Conservation (phyloP, 2,113 vertebrate species). For the Forbesichthys agassizii region DNA sequence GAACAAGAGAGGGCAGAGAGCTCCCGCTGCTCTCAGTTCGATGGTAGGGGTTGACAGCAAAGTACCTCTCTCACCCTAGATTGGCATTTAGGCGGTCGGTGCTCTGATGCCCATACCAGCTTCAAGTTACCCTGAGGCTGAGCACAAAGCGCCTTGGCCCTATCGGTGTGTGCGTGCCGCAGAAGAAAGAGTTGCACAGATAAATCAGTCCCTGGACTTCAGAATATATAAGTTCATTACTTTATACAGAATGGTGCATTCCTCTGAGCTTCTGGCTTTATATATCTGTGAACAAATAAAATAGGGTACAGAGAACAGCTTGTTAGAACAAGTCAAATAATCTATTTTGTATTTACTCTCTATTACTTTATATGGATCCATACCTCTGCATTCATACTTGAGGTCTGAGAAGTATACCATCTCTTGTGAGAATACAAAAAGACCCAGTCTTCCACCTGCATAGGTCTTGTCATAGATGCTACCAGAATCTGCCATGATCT, state of each 20-base stretch:
- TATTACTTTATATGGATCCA: constrained; percentile 26
- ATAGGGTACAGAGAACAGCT: constrained; percentile 1
- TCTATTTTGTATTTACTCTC: neutral
- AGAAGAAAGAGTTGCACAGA: constrained; percentile 81
- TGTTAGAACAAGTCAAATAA: neutral
- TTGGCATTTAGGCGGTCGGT: constrained; percentile 64
- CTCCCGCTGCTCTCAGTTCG: constrained; percentile 62
- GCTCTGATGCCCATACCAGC: constrained; percentile 62
- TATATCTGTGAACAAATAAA: constrained; percentile 78
- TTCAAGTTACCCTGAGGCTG: constrained; percentile 79
- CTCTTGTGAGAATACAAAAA: constrained; percentile 99
- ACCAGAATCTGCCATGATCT: constrained; percentile 98
- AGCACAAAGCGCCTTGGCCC: constrained; percentile 75
- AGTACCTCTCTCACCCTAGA: constrained; percentile 64
- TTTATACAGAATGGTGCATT: constrained; percentile 88
- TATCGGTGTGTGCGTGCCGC: constrained; percentile 69
- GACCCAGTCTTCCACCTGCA: constrained; percentile 91
- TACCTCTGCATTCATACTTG: constrained; percentile 99
- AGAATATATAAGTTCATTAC: constrained; percentile 68
- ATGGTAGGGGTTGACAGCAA: constrained; percentile 49
- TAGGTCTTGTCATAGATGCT: constrained; percentile 98
- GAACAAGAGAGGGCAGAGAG: constrained; percentile 49
- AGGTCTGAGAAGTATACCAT: constrained; percentile 99
- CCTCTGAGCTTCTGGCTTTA: constrained; percentile 83
- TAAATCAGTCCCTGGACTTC: constrained; percentile 81